phyloP scores from a whole-genome alignment of 2,888 invertebrate genomes.

The Chymomyza procnemis region DNA sequence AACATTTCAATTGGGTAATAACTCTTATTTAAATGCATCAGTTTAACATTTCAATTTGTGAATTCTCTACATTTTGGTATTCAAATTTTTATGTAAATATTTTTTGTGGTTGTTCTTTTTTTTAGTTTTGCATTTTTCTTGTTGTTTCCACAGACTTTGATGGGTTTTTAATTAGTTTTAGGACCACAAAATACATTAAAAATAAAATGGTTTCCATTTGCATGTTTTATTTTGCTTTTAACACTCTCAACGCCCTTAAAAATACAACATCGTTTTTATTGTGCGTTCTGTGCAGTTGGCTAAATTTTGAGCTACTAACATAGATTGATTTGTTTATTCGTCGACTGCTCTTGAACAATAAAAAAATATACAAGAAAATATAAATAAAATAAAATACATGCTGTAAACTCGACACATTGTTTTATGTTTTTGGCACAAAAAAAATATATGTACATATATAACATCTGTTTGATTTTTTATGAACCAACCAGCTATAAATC shows the following conservation, averaged over 20 bases:
- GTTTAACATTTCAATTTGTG: constrained; percentile 34
- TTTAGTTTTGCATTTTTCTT: not conserved
- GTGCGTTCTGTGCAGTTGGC: not conserved
- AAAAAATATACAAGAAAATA: not conserved
- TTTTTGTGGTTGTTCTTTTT: not conserved
- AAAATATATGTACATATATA: not conserved
- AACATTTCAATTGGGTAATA: not conserved
- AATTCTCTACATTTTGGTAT: constrained; percentile 29
- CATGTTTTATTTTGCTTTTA: constrained; percentile 29
- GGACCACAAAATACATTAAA: not conserved
- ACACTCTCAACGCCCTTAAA: not conserved
- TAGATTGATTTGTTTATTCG: constrained; percentile 41
- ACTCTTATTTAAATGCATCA: not conserved
- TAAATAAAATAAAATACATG: constrained; percentile 7
- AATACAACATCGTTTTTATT: not conserved
- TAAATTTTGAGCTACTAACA: constrained; percentile 35
- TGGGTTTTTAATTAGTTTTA: constrained; percentile 38
- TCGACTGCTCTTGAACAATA: constrained; percentile 18
- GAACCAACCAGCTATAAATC: not conserved
- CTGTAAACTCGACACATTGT: constrained; percentile 27
- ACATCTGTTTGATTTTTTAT: not conserved
- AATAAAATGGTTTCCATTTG: constrained; percentile 34
- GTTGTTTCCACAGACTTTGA: constrained; percentile 3
- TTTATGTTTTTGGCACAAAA: not conserved
- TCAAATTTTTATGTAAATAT: not conserved